Evolutionary conservation across 2,888 invertebrate species (phyloP).

Genomic region (Pachymerium ferrugineum): DNA sequence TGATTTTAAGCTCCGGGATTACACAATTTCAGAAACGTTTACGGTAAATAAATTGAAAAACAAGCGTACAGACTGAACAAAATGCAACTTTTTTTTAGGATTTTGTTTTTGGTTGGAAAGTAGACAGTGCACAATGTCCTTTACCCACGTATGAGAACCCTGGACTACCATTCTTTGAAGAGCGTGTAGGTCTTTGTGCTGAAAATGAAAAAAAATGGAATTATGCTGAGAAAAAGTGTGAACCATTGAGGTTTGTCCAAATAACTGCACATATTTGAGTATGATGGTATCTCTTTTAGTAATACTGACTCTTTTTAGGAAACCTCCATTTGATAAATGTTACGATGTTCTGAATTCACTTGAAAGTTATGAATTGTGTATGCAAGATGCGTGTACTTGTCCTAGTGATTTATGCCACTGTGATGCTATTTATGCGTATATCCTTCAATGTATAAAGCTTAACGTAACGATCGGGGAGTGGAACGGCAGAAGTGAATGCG

Average conservation of each 20-base stretch:
- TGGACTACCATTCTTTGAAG: not conserved
- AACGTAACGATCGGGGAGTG: not conserved
- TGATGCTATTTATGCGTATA: conserved; percentile 20
- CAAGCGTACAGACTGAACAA: not conserved
- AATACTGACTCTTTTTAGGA: too few species aligned
- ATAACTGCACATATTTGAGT: not conserved
- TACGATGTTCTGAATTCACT: not conserved
- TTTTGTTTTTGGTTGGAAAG: not conserved
- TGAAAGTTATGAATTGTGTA: not conserved
- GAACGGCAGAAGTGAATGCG: not conserved
- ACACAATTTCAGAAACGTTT: not conserved
- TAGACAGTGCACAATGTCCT: not conserved
- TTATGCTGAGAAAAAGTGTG: not conserved
- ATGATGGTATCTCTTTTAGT: too few species aligned
- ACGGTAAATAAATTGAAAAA: not conserved
- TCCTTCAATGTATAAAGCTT: not conserved
- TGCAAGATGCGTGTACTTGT: not conserved
- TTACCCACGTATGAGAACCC: not conserved
- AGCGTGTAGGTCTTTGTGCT: not conserved
- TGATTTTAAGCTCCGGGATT: not conserved
- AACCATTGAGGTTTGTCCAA: not conserved
- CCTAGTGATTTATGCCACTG: not conserved
- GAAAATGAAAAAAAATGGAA: not conserved
- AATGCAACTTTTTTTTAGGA: not conserved
- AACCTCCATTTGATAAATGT: not conserved